phyloP scores from a whole-genome alignment of 2,797 vertebrate genomes.

The Orientallactaga sibirica region DNA sequence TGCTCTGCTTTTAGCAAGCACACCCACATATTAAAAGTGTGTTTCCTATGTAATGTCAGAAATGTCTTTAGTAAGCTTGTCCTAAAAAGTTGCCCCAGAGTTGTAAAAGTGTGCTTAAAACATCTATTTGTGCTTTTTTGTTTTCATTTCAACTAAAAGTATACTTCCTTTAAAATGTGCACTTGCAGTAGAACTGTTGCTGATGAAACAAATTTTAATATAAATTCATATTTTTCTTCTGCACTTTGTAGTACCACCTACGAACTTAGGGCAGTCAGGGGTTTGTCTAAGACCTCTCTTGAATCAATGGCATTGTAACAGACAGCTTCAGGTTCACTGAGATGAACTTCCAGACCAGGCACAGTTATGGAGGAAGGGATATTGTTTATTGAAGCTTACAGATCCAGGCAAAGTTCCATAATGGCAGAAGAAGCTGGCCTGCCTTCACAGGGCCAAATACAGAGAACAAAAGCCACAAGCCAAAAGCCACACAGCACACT shows the following conservation, averaged over 20 bases:
- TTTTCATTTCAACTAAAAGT: neutral
- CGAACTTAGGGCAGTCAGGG: constrained; percentile 69
- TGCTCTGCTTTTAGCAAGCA: constrained; percentile 34
- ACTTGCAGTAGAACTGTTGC: constrained; percentile 76
- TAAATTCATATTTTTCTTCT: constrained; percentile 85
- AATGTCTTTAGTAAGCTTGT: constrained; percentile 8
- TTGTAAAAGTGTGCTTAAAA: neutral
- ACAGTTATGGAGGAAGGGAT: too few relatives aligned
- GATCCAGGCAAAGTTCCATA: too few relatives aligned
- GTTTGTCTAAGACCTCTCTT: constrained; percentile 64
- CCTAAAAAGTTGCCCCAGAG: constrained; percentile 43
- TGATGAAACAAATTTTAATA: constrained; percentile 83
- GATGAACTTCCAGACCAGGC: too few relatives aligned
- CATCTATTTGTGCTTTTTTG: constrained; percentile 25
- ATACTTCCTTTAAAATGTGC: neutral
- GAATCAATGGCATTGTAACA: constrained; percentile 63
- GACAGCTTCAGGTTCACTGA: too few relatives aligned
- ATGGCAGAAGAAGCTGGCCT: too few relatives aligned
- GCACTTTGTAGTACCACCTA: constrained; percentile 65
- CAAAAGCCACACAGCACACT: too few relatives aligned
- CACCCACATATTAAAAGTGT: neutral
- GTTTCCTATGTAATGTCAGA: constrained; percentile 46
- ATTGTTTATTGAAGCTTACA: too few relatives aligned
- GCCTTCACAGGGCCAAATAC: too few relatives aligned
- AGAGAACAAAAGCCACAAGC: too few relatives aligned